These are phyloP conservation scores for Anadara kagoshimensis DNA, from an alignment of 1,140 invertebrate species.

Conservation along the genomic window DNA sequence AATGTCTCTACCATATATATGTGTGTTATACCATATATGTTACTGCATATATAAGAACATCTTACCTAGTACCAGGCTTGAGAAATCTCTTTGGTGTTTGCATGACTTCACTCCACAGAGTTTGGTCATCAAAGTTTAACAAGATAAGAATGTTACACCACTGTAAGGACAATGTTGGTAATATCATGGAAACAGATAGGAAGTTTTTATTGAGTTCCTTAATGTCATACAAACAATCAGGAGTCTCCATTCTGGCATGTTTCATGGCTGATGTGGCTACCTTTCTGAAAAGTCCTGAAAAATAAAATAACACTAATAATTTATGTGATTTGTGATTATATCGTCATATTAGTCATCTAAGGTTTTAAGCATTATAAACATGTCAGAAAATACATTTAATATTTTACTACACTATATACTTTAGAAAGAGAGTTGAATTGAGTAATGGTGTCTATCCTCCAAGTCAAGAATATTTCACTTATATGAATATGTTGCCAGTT, in stretches of 20 bases:
- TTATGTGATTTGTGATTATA: neutral
- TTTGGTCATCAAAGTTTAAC: slow-evolving; percentile 79
- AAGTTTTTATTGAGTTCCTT: slow-evolving; percentile 78
- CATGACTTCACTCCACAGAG: slow-evolving; percentile 80
- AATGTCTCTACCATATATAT: no score
- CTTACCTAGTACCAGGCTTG: slow-evolving; percentile 64
- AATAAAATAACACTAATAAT: slow-evolving; percentile 9
- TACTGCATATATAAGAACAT: no score
- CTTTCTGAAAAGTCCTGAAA: slow-evolving; percentile 77
- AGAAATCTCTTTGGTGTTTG: slow-evolving; percentile 71
- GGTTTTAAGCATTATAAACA: no score
- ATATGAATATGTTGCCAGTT: no score
- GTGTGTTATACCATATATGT: no score
- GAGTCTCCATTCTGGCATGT: slow-evolving; percentile 73
- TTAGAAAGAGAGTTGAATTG: no score
- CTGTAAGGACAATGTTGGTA: slow-evolving; percentile 80
- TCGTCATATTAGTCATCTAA: no score
- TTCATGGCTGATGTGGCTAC: slow-evolving; percentile 79
- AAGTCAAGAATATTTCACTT: no score
- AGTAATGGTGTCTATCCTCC: no score
- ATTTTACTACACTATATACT: no score
- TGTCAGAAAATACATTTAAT: no score
- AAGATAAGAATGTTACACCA: slow-evolving; percentile 84
- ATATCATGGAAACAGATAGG: slow-evolving; percentile 74
- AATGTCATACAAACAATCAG: slow-evolving; percentile 66